Evolutionary conservation across 35 echinoderm and acorn worm genomes (phyloP), one percentile per base, ranked within the genome.

Genomic region (Eucidaris tribuloides): DNA sequence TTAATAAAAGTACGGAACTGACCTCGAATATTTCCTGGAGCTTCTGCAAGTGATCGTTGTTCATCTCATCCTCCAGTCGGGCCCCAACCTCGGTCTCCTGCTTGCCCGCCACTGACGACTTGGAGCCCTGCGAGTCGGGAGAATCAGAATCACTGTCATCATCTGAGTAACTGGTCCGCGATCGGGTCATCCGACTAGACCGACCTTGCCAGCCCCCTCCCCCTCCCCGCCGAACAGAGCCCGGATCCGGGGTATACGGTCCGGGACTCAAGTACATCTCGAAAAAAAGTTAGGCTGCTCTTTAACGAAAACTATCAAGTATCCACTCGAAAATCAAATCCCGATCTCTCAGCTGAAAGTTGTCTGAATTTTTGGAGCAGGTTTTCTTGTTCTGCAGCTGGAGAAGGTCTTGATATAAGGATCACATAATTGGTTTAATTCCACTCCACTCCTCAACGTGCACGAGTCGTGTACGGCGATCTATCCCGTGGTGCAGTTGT

Each of bases 11-110:
- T 56, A 4, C 22, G 31, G 15, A 65, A 22, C 58, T 89, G 72
- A 99, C 96, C 96, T 99, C 96, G 57, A 99, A 99, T 83, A 93
- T 99, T 84, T 92, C 82, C 66, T 99, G 96, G 48, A 99, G 60
- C 62, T 99, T 99, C 62, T 83, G 66, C 3, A 99, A 57, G 57
- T 99, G 96, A 64, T 99, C 96, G 38, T 99, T 99, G 83, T 99
- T 99, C 96, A 99, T 99, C 76, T 99, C 96, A 56, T 99, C 96
- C 40, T 99, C 96, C 17, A 99, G 87, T 83, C 87, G 82, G 15
- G 79, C 77, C 1, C 85, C 85, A 30, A 82, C 60, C 7, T 31
- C 78, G 14, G 24, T 20, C 6, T 41, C 66, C 0, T 49, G 45
- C 37, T 86, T 78, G 22, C 85, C 90, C 37, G 85, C 52, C 87